A percentile compares a stretch with the other conserved stretches of the same genome.
phyloP scores from a whole-genome alignment of 2,888 invertebrate species.

The Sylvicola cinctus region DNA sequence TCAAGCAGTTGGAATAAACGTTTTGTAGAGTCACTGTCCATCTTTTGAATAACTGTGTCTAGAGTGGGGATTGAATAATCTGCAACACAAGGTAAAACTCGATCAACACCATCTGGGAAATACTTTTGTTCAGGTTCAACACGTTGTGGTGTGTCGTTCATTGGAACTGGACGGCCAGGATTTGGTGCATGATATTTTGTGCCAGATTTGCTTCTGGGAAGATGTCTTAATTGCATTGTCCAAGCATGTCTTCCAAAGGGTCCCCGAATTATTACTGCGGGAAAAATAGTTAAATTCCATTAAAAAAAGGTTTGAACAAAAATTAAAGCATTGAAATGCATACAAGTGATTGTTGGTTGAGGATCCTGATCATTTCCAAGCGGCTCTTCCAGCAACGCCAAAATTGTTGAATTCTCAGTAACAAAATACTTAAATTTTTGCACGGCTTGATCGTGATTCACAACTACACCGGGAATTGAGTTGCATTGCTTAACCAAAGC shows the following conservation, averaged over 20 bases:
- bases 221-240: constrained; percentile 73
- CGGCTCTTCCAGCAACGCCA: constrained; percentile 80
- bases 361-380: constrained; percentile 85
- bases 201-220: constrained; percentile 64
- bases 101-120: constrained; percentile 62
- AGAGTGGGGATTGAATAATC: constrained; percentile 80
- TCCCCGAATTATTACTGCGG: constrained; percentile 64
- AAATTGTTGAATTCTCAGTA: constrained; percentile 70
- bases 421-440: constrained; percentile 73
- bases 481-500: constrained; percentile 58
- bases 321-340: constrained; percentile 9
- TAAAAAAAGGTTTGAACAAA: constrained; percentile 4
- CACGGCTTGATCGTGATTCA: constrained; percentile 32
- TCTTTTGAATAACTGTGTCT: constrained; percentile 47
- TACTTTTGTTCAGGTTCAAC: constrained; percentile 49
- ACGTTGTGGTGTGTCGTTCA: constrained; percentile 41
- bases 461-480: constrained; percentile 31
- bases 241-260: constrained; percentile 91
- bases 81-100: constrained; percentile 63
- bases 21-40: constrained; percentile 25
- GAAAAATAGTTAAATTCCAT: neutral
- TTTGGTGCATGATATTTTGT: constrained; percentile 30
- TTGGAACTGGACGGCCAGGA: constrained; percentile 51
- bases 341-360: constrained; percentile 65
- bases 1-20: constrained; percentile 52